Evolutionary conservation across 2,888 invertebrate genomes (phyloP).

Genomic region (Erebia palarica): DNA sequence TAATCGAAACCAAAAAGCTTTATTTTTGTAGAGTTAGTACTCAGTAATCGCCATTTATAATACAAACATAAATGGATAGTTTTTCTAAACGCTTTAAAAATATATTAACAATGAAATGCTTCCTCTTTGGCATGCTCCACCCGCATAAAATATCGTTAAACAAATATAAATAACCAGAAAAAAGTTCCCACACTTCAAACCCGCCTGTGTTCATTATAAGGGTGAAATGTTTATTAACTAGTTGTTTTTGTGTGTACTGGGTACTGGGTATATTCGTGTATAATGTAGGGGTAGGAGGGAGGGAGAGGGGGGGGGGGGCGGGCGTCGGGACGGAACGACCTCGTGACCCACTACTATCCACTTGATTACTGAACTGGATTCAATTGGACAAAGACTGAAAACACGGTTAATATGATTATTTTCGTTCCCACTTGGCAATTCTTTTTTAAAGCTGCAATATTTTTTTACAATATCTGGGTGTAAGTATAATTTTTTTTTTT

Average conservation of each 20-base stretch:
- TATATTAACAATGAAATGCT: too few relatives aligned
- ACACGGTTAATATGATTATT: constrained; percentile 69
- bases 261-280: constrained; percentile 58
- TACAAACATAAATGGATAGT: neutral
- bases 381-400: constrained; percentile 72
- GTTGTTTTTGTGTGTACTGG: constrained; percentile 48
- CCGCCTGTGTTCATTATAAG: constrained; percentile 54
- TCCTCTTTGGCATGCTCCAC: neutral
- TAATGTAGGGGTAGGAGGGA: constrained; percentile 54
- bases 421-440: constrained; percentile 30
- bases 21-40: too few relatives aligned
- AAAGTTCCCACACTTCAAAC: constrained; percentile 46
- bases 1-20: too few relatives aligned
- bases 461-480: neutral
- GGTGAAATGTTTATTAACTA: constrained; percentile 59
- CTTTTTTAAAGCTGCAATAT: neutral
- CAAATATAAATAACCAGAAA: constrained; percentile 35
- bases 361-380: constrained; percentile 70
- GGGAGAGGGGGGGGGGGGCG: constrained; percentile 44
- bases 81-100: too few relatives aligned
- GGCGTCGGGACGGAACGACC: constrained; percentile 58
- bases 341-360: constrained; percentile 70
- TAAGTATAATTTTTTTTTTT: neutral
- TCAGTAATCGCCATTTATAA: too few relatives aligned
- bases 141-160: constrained; percentile 31